phyloP scores from a whole-genome alignment of 1,140 invertebrate genomes.

The Drosophila triauraria region DNA sequence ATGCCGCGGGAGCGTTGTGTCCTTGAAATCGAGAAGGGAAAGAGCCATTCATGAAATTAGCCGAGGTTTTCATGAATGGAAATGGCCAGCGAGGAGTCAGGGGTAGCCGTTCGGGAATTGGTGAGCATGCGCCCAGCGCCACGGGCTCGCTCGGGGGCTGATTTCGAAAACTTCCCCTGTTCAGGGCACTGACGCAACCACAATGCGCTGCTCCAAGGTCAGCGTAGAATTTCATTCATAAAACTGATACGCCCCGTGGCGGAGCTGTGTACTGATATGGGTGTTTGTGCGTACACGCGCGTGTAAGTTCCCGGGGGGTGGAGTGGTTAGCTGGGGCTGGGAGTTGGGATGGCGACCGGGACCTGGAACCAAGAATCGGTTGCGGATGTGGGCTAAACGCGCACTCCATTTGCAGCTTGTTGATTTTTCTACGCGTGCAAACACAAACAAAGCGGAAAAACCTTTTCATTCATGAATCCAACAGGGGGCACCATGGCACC shows the following conservation, averaged over 20 bases:
- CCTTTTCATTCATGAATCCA: constrained; percentile 66
- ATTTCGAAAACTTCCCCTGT: constrained; percentile 53
- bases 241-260: constrained; percentile 64
- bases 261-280: constrained; percentile 10
- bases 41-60: constrained; percentile 68
- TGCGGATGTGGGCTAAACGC: constrained; percentile 26
- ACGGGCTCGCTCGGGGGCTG: not conserved
- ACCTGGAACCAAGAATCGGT: constrained; percentile 2
- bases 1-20: constrained; percentile 42
- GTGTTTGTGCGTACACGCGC: constrained; percentile 60
- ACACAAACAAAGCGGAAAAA: constrained; percentile 61
- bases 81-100: constrained; percentile 16
- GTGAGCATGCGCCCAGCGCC: constrained; percentile 45
- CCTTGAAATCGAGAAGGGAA: constrained; percentile 61
- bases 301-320: constrained; percentile 32
- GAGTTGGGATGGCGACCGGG: not conserved
- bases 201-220: constrained; percentile 72
- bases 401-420: constrained; percentile 71
- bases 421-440: constrained; percentile 79
- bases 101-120: constrained; percentile 15
- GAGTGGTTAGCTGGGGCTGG: not conserved
- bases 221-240: constrained; percentile 82
- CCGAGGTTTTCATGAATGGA: constrained; percentile 63
- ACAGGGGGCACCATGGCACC: not conserved
- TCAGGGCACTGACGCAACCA: constrained; percentile 70